These are phyloP conservation scores for Ganaspis brasiliensis DNA, from an alignment of 2,888 invertebrate species.

Conservation along the genomic window DNA sequence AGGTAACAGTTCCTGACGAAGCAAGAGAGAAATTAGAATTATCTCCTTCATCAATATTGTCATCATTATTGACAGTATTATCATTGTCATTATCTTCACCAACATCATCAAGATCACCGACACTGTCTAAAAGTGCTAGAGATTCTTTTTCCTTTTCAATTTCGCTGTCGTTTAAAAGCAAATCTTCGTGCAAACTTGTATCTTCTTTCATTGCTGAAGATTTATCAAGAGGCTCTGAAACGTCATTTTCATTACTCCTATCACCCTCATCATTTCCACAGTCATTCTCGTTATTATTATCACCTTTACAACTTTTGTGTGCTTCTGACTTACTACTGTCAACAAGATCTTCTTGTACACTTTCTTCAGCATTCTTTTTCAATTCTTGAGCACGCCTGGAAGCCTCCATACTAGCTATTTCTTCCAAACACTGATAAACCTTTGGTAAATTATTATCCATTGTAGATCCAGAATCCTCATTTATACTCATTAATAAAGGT, in stretches of 20 bases:
- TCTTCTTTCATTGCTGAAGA: neutral
- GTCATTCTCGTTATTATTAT: neutral
- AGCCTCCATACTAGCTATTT: conserved; percentile 32
- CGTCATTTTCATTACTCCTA: neutral
- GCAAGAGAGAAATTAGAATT: conserved; percentile 46
- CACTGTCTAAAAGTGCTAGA: neutral
- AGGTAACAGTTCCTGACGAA: conserved; percentile 4
- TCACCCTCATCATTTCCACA: neutral
- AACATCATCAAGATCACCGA: neutral
- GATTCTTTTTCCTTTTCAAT: neutral
- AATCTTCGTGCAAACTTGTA: neutral
- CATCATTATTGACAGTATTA: conserved; percentile 5
- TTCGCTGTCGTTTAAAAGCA: neutral
- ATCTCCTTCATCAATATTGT: conserved; percentile 47
- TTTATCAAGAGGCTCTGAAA: neutral
- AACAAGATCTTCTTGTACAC: neutral
- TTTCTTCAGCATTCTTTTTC: neutral
- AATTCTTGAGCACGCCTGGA: conserved; percentile 2
- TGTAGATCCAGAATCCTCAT: conserved; percentile 18
- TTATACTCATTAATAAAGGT: neutral
- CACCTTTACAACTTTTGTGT: neutral
- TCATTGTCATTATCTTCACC: neutral
- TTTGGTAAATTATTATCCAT: conserved; percentile 36
- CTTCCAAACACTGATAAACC: conserved; percentile 38
- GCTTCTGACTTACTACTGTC: neutral